These are phyloP conservation scores for Tholera decimalis DNA, from an alignment of 2,888 invertebrate species.

Conservation along the genomic window DNA sequence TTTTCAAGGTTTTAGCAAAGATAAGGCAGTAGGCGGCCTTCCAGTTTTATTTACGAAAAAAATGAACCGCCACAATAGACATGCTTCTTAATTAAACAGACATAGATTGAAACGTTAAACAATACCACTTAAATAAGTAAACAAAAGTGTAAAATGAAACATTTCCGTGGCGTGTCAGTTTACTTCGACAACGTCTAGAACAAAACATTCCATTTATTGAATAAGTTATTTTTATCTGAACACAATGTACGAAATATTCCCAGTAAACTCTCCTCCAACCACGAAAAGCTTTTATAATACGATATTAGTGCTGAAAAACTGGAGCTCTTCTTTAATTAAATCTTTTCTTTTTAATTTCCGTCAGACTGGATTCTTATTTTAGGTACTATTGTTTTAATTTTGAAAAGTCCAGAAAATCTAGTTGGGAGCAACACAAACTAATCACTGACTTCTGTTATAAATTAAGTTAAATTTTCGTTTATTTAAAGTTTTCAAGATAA, in stretches of 20 bases:
- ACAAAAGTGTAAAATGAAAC: slow-evolving; percentile 12
- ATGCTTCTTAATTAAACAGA: slow-evolving; percentile 1
- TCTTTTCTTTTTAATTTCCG: slow-evolving; percentile 73
- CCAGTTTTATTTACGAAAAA: neutral
- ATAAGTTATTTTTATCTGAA: slow-evolving; percentile 25
- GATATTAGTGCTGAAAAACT: slow-evolving; percentile 65
- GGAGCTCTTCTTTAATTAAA: slow-evolving; percentile 73
- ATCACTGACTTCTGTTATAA: slow-evolving; percentile 20
- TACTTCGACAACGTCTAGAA: slow-evolving; percentile 9
- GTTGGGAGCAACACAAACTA: slow-evolving; percentile 46
- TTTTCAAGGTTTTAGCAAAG: slow-evolving; percentile 14
- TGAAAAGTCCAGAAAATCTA: slow-evolving; percentile 55
- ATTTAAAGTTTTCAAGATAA: slow-evolving; percentile 4
- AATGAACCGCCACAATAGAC: neutral
- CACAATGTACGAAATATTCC: slow-evolving; percentile 52
- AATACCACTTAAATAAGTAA: neutral
- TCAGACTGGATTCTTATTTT: slow-evolving; percentile 68
- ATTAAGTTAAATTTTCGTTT: slow-evolving; percentile 38
- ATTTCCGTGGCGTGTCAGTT: slow-evolving; percentile 16
- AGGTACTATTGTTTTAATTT: slow-evolving; percentile 72
- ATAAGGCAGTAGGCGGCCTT: too few species aligned
- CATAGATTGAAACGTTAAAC: slow-evolving; percentile 16
- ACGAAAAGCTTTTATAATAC: slow-evolving; percentile 61
- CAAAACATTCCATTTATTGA: slow-evolving; percentile 22
- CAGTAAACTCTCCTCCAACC: slow-evolving; percentile 50